Evolutionary conservation across 2,113 vertebrate genomes (phyloP).

Genomic region (Ginglymostoma cirratum): DNA sequence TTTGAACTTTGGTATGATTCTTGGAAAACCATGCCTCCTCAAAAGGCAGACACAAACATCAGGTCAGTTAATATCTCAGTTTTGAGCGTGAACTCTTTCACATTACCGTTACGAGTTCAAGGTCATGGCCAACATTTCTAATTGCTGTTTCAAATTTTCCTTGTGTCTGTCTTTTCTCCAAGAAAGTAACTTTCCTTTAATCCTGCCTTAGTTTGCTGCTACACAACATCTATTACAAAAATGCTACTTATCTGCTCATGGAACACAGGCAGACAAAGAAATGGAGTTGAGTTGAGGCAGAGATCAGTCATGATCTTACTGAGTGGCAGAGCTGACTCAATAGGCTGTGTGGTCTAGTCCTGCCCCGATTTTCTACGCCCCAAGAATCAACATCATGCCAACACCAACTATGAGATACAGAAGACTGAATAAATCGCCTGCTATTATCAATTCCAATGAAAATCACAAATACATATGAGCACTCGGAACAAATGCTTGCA

Average conservation of each 20-base stretch:
- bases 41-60: not conserved
- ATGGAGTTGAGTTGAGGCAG: too few species aligned
- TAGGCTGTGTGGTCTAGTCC: not conserved
- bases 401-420: not conserved
- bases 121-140: not conserved
- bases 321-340: too few species aligned
- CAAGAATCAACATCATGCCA: not conserved
- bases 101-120: not conserved
- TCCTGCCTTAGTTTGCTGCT: not conserved
- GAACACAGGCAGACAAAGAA: too few species aligned
- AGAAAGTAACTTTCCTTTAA: not conserved
- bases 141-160: not conserved
- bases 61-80: not conserved
- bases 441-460: not conserved
- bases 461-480: not conserved
- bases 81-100: not conserved
- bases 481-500: conserved; percentile 8
- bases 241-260: not conserved
- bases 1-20: not conserved
- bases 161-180: not conserved
- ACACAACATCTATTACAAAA: not conserved
- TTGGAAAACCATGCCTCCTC: not conserved
- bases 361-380: not conserved
- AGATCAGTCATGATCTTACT: too few species aligned
- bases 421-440: not conserved